Conservation (phyloP, 2,888 invertebrate species). For the Drosophila lacicola region DNA sequence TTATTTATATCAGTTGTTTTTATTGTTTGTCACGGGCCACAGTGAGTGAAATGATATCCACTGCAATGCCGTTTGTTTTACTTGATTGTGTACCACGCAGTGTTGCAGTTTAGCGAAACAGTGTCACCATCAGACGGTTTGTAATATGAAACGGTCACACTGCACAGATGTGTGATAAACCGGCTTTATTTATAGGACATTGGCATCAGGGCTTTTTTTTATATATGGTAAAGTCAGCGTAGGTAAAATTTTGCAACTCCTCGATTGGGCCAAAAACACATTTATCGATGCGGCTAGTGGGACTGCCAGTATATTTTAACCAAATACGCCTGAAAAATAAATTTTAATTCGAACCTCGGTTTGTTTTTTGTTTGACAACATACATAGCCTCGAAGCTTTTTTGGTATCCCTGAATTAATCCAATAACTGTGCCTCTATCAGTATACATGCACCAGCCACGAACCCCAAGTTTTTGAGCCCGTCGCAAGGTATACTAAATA, state of each 20-base stretch:
- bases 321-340: conserved; percentile 77
- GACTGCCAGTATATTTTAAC: conserved; percentile 90
- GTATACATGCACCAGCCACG: conserved; percentile 89
- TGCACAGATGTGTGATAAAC: conserved; percentile 1
- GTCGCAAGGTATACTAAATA: conserved; percentile 83
- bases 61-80: conserved; percentile 62
- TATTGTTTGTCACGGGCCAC: conserved; percentile 48
- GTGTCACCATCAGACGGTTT: conserved; percentile 23
- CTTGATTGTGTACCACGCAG: conserved; percentile 49
- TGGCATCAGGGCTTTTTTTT: conserved; percentile 40
- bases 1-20: conserved; percentile 20
- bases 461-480: conserved; percentile 86
- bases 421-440: conserved; percentile 87
- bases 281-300: conserved; percentile 90
- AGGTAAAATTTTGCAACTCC: conserved; percentile 86
- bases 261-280: conserved; percentile 89
- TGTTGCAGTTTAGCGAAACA: conserved; percentile 45
- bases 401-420: conserved; percentile 86
- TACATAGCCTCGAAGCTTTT: conserved; percentile 86
- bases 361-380: conserved; percentile 1
- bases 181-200: conserved; percentile 8
- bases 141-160: conserved; percentile 34
- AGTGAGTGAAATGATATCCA: conserved; percentile 42
- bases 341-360: not conserved
- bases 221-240: conserved; percentile 86